These are phyloP conservation scores for Coendou prehensilis DNA, from an alignment of 2,797 vertebrate genomes.

Conservation along the genomic window DNA sequence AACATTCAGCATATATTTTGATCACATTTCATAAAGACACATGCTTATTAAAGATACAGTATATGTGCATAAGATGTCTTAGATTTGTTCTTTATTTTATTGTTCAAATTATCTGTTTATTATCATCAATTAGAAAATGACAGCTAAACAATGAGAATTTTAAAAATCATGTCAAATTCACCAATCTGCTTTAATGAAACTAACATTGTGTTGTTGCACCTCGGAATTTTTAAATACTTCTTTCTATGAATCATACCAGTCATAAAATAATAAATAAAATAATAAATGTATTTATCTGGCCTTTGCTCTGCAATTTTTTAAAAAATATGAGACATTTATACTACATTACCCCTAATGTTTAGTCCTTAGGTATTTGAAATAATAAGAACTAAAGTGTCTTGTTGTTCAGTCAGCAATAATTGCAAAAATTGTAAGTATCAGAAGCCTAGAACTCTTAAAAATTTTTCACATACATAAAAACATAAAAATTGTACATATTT, in stretches of 20 bases:
- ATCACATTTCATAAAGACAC: not conserved
- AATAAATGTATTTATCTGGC: not conserved
- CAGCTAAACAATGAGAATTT: not conserved
- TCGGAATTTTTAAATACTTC: not conserved
- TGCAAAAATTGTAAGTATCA: not conserved
- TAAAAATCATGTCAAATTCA: not conserved
- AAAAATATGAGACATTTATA: not conserved
- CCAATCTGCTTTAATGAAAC: not conserved
- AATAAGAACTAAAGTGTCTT: not conserved
- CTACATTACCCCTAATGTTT: not conserved
- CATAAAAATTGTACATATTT: not conserved
- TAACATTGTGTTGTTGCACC: rapidly evolving
- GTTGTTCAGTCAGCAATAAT: not conserved
- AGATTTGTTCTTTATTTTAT: not conserved
- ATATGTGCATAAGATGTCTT: not conserved
- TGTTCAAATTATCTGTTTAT: not conserved
- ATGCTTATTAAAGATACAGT: not conserved
- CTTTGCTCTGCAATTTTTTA: not conserved
- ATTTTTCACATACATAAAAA: not conserved
- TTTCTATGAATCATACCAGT: not conserved
- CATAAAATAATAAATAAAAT: not conserved
- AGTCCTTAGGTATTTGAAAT: not conserved
- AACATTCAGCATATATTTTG: not conserved
- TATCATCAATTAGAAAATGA: not conserved
- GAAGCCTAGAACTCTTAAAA: not conserved